Percentiles rank a stretch among this genome's conserved stretches.
Evolutionary conservation across 2,888 invertebrate species (phyloP).

Genomic region (Sturmia bella): DNA sequence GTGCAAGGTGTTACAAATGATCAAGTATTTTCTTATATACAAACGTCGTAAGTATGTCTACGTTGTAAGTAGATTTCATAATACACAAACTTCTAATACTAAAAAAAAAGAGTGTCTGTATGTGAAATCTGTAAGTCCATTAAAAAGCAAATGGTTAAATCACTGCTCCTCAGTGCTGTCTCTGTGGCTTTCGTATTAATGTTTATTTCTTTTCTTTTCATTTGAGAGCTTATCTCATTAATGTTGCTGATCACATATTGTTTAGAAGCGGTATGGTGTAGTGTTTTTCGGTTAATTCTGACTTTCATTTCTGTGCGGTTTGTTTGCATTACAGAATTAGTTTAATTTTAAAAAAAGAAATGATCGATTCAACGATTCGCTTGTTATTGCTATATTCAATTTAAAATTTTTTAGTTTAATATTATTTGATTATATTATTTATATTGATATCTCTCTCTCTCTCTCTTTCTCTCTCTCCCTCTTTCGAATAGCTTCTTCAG

Average conservation of each 20-base stretch:
- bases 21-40: constrained; percentile 58
- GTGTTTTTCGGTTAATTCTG: constrained; percentile 1
- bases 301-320: neutral
- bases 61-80: constrained; percentile 22
- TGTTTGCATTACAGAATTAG: neutral
- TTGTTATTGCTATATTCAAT: no score
- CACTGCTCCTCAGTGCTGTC: constrained; percentile 10
- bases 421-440: no score
- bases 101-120: constrained; percentile 4
- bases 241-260: constrained; percentile 67
- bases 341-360: neutral
- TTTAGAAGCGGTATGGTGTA: constrained; percentile 44
- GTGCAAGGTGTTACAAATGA: constrained; percentile 65
- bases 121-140: constrained; percentile 25
- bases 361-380: no score
- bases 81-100: constrained; percentile 6
- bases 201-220: neutral
- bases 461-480: no score
- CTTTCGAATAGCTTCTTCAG: no score
- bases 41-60: constrained; percentile 33
- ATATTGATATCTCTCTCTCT: no score
- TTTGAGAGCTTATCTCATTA: constrained; percentile 56
- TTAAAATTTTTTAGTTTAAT: no score
- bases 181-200: neutral
- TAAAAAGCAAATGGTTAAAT: constrained; percentile 42